phyloP scores from a whole-genome alignment of 2,113 vertebrate species.

The Semnornis frantzii region DNA sequence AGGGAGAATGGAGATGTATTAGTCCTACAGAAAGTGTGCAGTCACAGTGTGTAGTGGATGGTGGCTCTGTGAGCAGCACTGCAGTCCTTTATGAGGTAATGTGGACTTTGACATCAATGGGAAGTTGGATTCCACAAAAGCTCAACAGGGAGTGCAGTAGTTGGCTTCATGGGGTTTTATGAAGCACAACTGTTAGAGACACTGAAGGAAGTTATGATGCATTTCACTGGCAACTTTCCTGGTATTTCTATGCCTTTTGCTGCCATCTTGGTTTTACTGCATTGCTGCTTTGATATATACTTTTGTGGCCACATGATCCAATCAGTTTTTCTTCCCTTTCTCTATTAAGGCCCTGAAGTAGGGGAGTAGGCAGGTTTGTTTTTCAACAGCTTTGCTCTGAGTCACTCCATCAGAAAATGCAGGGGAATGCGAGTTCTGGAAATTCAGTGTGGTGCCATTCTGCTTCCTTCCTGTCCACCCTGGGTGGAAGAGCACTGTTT shows the following conservation, averaged over 20 bases:
- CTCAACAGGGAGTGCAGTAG: neutral
- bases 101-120: conserved; percentile 6
- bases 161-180: neutral
- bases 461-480: neutral
- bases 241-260: neutral
- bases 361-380: neutral
- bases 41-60: neutral
- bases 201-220: neutral
- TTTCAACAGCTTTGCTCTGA: neutral
- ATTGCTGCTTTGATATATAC: neutral
- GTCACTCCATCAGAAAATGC: neutral
- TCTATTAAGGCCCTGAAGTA: neutral
- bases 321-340: neutral
- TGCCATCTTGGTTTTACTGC: neutral
- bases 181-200: neutral
- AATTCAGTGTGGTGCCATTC: fast-evolving
- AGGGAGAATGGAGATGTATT: neutral
- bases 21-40: neutral
- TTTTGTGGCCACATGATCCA: neutral
- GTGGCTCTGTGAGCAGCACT: neutral
- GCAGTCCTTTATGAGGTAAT: neutral
- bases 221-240: neutral
- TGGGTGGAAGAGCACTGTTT: neutral
- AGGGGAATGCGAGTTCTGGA: neutral
- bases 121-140: neutral